Conservation (phyloP, 2,113 vertebrate species). For the Heterocephalus glaber region DNA sequence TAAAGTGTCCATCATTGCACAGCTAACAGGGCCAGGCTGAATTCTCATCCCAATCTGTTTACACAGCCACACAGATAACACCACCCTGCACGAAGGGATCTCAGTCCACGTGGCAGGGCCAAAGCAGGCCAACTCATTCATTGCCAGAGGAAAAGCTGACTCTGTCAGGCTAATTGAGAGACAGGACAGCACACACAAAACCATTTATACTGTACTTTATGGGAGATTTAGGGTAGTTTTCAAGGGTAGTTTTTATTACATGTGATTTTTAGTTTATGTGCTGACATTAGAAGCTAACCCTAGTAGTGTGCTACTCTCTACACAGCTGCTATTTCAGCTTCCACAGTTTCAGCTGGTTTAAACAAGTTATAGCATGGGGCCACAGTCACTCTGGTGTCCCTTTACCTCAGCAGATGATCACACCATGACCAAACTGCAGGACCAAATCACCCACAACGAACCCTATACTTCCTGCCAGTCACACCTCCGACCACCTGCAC, state of each 20-base stretch:
- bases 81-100: background rate
- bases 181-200: background rate
- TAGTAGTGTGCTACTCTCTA: background rate
- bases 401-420: background rate
- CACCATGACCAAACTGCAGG: background rate
- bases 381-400: background rate
- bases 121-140: background rate
- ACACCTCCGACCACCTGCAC: background rate
- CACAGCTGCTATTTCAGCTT: too few relatives aligned
- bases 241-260: background rate
- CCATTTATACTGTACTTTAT: background rate
- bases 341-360: background rate
- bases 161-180: background rate
- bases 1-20: background rate
- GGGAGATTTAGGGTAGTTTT: background rate
- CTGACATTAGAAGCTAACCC: background rate
- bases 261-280: background rate
- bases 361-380: background rate
- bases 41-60: background rate
- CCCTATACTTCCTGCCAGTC: background rate
- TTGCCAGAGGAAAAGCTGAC: background rate
- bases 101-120: rapidly evolving
- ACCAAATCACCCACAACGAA: background rate
- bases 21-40: background rate
- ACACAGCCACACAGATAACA: background rate